Conservation (phyloP, 2,113 vertebrate species). For the Caloenas nicobarica region DNA sequence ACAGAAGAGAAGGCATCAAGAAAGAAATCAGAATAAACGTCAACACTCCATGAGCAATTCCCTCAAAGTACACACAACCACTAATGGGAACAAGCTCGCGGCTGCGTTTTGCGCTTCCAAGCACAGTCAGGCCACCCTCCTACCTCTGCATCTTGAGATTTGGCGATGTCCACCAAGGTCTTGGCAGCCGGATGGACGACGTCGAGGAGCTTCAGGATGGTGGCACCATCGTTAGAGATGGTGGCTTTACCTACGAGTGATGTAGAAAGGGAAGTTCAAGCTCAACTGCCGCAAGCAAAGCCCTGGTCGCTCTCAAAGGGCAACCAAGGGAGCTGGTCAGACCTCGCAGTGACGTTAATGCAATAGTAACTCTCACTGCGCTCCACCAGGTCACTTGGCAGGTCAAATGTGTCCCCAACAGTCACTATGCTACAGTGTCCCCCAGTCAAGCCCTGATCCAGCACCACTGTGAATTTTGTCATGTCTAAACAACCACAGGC, state of each 20-base stretch:
- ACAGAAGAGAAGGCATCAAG: neutral
- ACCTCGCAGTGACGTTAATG: neutral
- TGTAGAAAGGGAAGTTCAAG: neutral
- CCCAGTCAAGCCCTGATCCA: neutral
- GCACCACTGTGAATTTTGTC: neutral
- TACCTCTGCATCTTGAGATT: conserved; percentile 98
- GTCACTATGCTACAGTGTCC: rapidly evolving
- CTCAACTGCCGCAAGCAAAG: rapidly evolving
- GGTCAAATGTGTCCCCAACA: neutral
- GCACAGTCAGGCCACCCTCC: neutral
- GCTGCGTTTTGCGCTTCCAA: rapidly evolving
- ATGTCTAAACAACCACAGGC: neutral
- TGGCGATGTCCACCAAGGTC: conserved; percentile 95
- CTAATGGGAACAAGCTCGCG: rapidly evolving
- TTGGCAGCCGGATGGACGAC: conserved; percentile 96
- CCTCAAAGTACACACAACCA: neutral
- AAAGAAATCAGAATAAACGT: neutral
- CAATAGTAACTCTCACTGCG: neutral
- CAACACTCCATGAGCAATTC: rapidly evolving
- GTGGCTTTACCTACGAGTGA: conserved; percentile 89
- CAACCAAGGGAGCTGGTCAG: neutral
- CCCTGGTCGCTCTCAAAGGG: too few species aligned
- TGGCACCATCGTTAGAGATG: conserved; percentile 97
- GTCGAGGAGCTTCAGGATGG: conserved; percentile 95
- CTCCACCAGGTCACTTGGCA: neutral